Evolutionary conservation across 1,140 invertebrate genomes (phyloP), one percentile per base, ranked within the genome.

Genomic region (Temnothorax nylanderi): DNA sequence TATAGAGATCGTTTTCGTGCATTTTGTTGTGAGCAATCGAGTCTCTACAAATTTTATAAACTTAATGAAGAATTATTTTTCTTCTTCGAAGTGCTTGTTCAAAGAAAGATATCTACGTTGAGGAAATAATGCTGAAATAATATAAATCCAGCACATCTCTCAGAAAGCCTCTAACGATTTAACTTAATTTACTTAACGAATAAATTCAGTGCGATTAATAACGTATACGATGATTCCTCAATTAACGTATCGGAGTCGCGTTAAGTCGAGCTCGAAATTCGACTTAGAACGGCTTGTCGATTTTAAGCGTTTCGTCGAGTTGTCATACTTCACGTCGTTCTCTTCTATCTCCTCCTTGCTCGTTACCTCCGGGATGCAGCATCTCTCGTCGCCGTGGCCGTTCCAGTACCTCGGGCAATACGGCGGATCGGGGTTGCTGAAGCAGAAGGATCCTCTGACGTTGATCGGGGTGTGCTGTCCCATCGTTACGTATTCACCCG

Each of bases 371-470:
- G 89, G 80, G 1, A 95, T 69, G 88, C 97, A 98, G 91, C 97
- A 98, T 77, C 97, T 96, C 10, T 95, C 92, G 92, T 97, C 97
- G 11, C 97, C 97, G 11, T 95, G 94, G 26, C 93, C 94, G 13
- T 96, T 93, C 16, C 93, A 92, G 47, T 95, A 95, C 41, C 93
- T 94, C 0, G 97, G 97, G 93, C 97, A 97, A 94, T 97, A 98
- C 0, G 97, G 97, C 5, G 97, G 95, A 58, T 96, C 92, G 56
- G 95, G 94, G 49, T 96, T 96, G 44, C 95, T 96, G 8, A 97
- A 88, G 87, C 97, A 98, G 90, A 97, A 98, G 0, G 97, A 97
- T 0, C 97, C 97, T 41, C 96, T 94, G 26, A 96, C 96, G 0
- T 96, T 96, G 90, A 37, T 87, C 3, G 96, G 96, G 3, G 96